Percentiles rank a stretch among this genome's conserved stretches.
phyloP scores from a whole-genome alignment of 2,797 vertebrate genomes.

The Otolemur crassicaudatus region DNA sequence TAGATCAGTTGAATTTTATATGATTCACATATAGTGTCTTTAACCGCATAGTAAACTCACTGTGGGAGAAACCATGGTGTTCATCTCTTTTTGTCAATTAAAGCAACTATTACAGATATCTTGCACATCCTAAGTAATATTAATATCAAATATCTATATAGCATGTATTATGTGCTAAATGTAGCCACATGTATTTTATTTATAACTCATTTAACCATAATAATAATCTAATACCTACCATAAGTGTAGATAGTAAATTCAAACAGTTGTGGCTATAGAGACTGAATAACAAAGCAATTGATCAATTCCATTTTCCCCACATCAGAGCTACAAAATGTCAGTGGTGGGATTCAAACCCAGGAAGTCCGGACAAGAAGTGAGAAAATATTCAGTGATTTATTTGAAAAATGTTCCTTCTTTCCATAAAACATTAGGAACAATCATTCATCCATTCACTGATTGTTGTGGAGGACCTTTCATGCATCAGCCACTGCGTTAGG shows the following conservation, averaged over 20 bases:
- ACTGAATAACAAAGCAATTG: neutral
- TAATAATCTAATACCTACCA: neutral
- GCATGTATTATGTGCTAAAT: neutral
- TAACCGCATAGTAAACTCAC: neutral
- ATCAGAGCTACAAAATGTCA: neutral
- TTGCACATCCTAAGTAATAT: neutral
- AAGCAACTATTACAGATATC: neutral
- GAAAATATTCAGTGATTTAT: neutral
- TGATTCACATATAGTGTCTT: neutral
- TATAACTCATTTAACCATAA: neutral
- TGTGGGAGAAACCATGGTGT: neutral
- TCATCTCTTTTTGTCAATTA: conserved; percentile 31
- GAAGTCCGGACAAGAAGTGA: neutral
- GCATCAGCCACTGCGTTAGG: neutral
- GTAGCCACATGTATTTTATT: neutral
- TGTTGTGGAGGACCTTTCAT: neutral
- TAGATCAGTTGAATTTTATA: conserved; percentile 7
- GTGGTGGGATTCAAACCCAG: neutral
- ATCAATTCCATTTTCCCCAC: neutral
- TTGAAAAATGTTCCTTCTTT: neutral
- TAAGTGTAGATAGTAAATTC: neutral
- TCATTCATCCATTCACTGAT: neutral
- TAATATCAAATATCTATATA: neutral
- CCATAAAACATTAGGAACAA: neutral
- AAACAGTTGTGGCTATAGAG: neutral